A percentile compares a stretch with the other conserved stretches of the same genome.
Conservation (phyloP, 2,797 vertebrate genomes). For the Sarcophilus harrisii region DNA sequence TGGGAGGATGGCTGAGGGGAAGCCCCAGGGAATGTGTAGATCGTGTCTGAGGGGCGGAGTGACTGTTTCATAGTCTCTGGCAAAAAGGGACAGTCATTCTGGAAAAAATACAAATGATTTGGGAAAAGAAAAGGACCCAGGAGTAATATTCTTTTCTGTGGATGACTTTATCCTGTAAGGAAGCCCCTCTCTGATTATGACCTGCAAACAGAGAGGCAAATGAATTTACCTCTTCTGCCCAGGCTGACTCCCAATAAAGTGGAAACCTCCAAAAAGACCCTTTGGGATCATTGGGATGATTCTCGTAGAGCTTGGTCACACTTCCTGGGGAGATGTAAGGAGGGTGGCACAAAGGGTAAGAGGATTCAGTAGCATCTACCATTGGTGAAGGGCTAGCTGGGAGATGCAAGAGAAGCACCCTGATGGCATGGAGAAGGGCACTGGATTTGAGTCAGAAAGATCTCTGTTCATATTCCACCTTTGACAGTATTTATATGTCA, state of each 20-base stretch:
- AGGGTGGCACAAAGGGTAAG: background rate
- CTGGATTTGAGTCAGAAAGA: background rate
- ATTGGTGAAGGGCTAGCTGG: background rate
- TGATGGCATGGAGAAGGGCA: background rate
- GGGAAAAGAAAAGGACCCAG: slow-evolving; percentile 49
- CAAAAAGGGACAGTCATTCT: slow-evolving; percentile 21
- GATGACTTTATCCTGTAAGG: slow-evolving; percentile 23
- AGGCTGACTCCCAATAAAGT: slow-evolving; percentile 52
- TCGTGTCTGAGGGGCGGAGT: slow-evolving; percentile 18
- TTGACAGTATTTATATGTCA: background rate
- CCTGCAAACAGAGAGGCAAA: slow-evolving; percentile 65
- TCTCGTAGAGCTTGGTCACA: slow-evolving; percentile 24
- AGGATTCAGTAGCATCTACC: background rate
- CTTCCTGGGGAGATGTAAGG: slow-evolving; percentile 36
- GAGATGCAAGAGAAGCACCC: background rate
- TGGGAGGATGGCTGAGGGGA: slow-evolving; percentile 46
- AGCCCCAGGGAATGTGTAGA: slow-evolving; percentile 9
- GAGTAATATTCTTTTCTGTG: slow-evolving; percentile 54
- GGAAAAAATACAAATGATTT: slow-evolving; percentile 31
- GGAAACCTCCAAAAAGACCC: slow-evolving; percentile 46
- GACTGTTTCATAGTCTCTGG: slow-evolving; percentile 37
- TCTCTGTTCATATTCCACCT: background rate
- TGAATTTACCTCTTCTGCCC: slow-evolving; percentile 57
- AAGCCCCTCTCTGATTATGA: accelerated
- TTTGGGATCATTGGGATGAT: slow-evolving; percentile 44